These are phyloP conservation scores for Monomorium pharaonis DNA, from an alignment of 1,140 invertebrate genomes.

Conservation along the genomic window DNA sequence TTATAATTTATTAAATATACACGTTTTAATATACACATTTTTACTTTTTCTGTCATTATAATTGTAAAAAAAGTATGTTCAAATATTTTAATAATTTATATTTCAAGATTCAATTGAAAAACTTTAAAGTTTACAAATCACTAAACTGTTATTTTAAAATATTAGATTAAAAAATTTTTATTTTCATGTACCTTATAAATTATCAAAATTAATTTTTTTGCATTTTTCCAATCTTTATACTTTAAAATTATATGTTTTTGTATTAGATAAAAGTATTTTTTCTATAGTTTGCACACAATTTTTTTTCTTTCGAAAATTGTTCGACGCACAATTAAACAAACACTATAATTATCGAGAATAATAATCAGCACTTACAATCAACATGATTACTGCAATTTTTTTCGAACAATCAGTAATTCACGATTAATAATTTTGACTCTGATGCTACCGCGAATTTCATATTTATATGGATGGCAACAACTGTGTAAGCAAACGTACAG, in stretches of 20 bases:
- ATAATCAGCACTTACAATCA: constrained; percentile 4
- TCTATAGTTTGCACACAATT: background rate
- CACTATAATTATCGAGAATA: background rate
- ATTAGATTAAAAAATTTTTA: background rate
- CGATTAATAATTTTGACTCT: background rate
- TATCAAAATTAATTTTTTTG: background rate
- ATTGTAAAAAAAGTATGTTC: background rate
- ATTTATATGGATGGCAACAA: background rate
- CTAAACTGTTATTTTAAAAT: background rate
- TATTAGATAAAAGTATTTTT: background rate
- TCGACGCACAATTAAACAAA: background rate
- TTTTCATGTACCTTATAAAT: background rate
- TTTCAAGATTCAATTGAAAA: background rate
- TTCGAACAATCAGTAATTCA: background rate
- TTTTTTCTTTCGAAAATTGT: background rate
- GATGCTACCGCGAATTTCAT: background rate
- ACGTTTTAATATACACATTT: background rate
- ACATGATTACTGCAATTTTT: constrained; percentile 26
- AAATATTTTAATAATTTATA: background rate
- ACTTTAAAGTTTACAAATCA: background rate
- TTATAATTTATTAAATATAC: background rate
- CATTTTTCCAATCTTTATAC: background rate
- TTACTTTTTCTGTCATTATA: background rate
- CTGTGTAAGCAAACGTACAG: background rate
- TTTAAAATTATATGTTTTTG: background rate